Evolutionary conservation across 1,140 invertebrate genomes (phyloP).

Genomic region (Eueides isabella): DNA sequence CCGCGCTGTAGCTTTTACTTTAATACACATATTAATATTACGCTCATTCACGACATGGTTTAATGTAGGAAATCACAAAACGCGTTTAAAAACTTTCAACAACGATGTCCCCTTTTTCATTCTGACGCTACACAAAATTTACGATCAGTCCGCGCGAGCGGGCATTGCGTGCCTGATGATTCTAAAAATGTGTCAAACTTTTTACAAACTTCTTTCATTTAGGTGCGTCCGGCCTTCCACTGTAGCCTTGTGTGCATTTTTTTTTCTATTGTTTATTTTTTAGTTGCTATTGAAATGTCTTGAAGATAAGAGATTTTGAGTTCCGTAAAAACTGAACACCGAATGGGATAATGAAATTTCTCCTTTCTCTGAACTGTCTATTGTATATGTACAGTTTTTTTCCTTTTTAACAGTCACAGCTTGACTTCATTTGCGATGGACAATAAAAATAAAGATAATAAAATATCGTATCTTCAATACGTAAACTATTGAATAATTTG

Average conservation of each 20-base stretch:
- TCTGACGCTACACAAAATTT: slow-evolving; percentile 79
- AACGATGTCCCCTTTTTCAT: slow-evolving; percentile 80
- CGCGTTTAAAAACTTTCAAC: slow-evolving; percentile 77
- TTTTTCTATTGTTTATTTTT: slow-evolving; percentile 77
- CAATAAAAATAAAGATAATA: not conserved
- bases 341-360: slow-evolving; percentile 64
- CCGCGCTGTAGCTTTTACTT: not conserved
- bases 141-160: slow-evolving; percentile 67
- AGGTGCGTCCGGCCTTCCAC: slow-evolving; percentile 73
- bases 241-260: slow-evolving; percentile 72
- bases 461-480: not conserved
- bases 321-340: slow-evolving; percentile 60
- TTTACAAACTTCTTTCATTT: slow-evolving; percentile 82
- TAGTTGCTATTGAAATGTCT: slow-evolving; percentile 75
- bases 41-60: slow-evolving; percentile 61
- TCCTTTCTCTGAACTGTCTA: slow-evolving; percentile 53
- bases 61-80: slow-evolving; percentile 64
- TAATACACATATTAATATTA: slow-evolving; percentile 51
- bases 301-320: slow-evolving; percentile 63
- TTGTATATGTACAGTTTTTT: slow-evolving; percentile 35
- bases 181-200: slow-evolving; percentile 82
- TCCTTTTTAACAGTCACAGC: slow-evolving; percentile 31
- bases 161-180: slow-evolving; percentile 78
- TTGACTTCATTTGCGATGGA: slow-evolving; percentile 23
- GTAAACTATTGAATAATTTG: not conserved